Evolutionary conservation across 2,797 vertebrate species (phyloP), one percentile per base, ranked within the genome.

Genomic region (Amblyopsis hoosieri): DNA sequence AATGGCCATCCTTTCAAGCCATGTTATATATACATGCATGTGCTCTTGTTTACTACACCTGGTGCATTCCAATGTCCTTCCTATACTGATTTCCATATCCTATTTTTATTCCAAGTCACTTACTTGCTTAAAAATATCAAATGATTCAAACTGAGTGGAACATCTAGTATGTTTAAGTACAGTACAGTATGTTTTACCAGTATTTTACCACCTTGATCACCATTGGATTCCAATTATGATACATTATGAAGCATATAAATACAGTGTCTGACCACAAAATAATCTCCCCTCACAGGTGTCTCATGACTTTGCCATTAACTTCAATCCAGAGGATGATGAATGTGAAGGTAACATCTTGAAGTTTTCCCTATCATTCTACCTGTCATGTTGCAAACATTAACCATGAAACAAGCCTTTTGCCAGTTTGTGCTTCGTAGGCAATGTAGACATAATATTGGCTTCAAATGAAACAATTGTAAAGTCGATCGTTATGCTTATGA

Each of bases 261-360:
- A 42, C 37, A 42, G 14, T 61, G n/a, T 71, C 64, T 78, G 9
- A 65, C 12, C 1, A 5, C 14, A 52, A 42, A 54, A 33, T n/a
- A 50, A 42, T 76, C 4, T 84, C 45, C 31, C 23, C 71, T 64
- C 11, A 12, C 85, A 99, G 97, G 96, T 98, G 50, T 99, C 97
- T 49, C 97, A 98, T 48, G 95, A 99, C 80, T 99, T 99, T 49
- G 96, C 97, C 78, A 98, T 99, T 87, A 98, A 97, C 83, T 98
- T 99, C 82, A 97, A 97, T 84, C 95, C 94, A 0, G 95, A 97
- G 12, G 94, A 99, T 0, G 95, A 97, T 1, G 96, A 98, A 90
- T 98, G 96, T 78, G 96, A 98, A 94, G 96, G 97, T 98, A 87
- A 90, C 90, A 42, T 42, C 37, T 42, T 42, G 4, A 49, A 48